Percentiles rank a stretch among this genome's conserved stretches.
Conservation (phyloP, 1,140 invertebrate species). For the Asbolus verrucosus region DNA sequence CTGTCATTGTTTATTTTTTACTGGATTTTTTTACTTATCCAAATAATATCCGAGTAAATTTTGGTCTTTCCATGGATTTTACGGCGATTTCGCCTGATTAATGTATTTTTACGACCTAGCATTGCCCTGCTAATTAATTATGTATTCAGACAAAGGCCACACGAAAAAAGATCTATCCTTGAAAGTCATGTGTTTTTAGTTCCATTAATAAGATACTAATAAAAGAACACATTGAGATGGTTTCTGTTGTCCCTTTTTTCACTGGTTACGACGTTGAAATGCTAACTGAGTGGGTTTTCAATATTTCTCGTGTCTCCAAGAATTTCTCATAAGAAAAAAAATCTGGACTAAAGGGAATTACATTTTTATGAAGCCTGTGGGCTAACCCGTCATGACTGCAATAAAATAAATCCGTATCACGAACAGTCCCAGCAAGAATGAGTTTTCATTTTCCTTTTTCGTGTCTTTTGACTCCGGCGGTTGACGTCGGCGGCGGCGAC, state of each 20-base stretch:
- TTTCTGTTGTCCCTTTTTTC: too few species aligned
- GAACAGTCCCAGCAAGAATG: neutral
- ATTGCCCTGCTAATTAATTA: neutral
- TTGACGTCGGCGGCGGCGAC: neutral
- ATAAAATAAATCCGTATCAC: constrained; percentile 11
- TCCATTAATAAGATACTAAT: too few species aligned
- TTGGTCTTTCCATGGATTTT: neutral
- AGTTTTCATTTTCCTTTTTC: neutral
- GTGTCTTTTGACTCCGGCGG: too few species aligned
- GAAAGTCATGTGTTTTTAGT: too few species aligned
- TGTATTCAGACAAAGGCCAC: neutral
- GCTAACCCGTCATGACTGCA: neutral
- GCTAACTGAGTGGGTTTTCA: too few species aligned
- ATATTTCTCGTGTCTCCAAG: too few species aligned
- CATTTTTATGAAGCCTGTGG: neutral
- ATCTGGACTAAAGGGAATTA: neutral
- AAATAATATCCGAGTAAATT: neutral
- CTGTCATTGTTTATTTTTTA: neutral
- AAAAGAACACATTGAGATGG: too few species aligned
- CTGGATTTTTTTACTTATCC: neutral
- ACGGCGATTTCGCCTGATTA: neutral
- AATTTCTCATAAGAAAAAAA: neutral
- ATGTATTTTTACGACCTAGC: constrained; percentile 1
- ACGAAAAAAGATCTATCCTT: neutral
- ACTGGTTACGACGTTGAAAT: too few species aligned